Conservation (phyloP, 2,888 invertebrate species). For the Eutolmus rufibarbis region DNA sequence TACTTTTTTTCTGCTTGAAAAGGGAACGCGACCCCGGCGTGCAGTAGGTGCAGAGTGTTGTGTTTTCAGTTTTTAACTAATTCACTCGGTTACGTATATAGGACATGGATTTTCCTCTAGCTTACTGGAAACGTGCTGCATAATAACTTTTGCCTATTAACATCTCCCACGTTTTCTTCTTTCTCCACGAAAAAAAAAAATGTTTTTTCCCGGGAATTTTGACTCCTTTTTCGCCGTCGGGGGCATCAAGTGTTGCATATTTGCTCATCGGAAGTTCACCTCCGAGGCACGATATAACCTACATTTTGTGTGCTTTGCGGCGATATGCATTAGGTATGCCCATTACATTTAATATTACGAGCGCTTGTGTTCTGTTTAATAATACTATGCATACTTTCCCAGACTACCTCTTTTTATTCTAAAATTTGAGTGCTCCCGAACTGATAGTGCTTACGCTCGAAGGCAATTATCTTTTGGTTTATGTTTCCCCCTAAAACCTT, state of each 20-base stretch:
- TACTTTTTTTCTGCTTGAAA: neutral
- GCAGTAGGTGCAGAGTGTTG: neutral
- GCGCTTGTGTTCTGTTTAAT: neutral
- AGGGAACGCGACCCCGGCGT: neutral
- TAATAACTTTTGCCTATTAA: neutral
- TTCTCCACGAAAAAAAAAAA: neutral
- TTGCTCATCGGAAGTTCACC: neutral
- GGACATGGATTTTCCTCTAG: neutral
- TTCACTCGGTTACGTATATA: neutral
- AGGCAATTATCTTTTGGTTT: neutral
- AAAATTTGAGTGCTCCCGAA: neutral
- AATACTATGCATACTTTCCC: neutral
- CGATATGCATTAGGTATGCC: neutral
- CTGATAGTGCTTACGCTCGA: neutral
- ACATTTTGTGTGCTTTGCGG: neutral
- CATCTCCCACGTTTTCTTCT: neutral
- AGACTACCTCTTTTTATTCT: neutral
- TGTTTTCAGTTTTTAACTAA: neutral
- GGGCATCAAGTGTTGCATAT: neutral
- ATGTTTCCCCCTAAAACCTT: neutral
- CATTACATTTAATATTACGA: neutral
- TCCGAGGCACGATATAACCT: neutral
- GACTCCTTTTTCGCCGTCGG: neutral
- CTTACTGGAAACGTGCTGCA: neutral
- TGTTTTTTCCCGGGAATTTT: neutral